Conservation (phyloP, 2,888 invertebrate species). For the Rhaphigaster nebulosa region DNA sequence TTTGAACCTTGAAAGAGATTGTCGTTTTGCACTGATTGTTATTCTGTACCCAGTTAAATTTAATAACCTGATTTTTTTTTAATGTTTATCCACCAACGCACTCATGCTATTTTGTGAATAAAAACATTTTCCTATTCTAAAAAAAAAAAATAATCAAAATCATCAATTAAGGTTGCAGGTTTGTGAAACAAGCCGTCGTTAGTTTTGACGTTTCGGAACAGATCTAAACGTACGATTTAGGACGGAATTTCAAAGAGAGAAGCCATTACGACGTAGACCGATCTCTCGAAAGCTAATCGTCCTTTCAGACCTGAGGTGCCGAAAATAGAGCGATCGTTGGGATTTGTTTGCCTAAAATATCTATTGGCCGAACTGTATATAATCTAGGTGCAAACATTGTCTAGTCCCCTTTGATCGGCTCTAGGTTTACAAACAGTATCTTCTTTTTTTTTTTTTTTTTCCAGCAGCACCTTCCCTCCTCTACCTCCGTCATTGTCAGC, state of each 20-base stretch:
- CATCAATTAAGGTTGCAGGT: too few species aligned
- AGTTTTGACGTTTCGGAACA: background rate
- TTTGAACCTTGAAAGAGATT: too few species aligned
- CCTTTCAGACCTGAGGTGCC: background rate
- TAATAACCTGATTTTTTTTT: too few species aligned
- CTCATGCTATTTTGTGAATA: too few species aligned
- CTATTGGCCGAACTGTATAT: constrained; percentile 33
- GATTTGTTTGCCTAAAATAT: constrained; percentile 46
- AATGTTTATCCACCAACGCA: too few species aligned
- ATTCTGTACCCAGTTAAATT: too few species aligned
- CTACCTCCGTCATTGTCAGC: constrained; percentile 26
- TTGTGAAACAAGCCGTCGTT: too few species aligned
- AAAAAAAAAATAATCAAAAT: background rate
- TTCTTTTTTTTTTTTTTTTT: background rate
- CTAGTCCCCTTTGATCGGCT: constrained; percentile 35
- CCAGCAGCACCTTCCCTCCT: background rate
- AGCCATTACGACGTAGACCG: background rate
- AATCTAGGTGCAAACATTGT: constrained; percentile 49
- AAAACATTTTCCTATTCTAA: background rate
- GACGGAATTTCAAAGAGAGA: background rate
- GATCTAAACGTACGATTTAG: background rate
- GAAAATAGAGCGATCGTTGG: constrained; percentile 22
- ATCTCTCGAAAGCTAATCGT: background rate
- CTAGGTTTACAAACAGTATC: constrained; percentile 16
- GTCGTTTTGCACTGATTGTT: too few species aligned